Percentiles rank a stretch among this genome's conserved stretches.
These are phyloP conservation scores for Stegophylla sp. DNA, from an alignment of 2,888 invertebrate species.

Conservation along the genomic window DNA sequence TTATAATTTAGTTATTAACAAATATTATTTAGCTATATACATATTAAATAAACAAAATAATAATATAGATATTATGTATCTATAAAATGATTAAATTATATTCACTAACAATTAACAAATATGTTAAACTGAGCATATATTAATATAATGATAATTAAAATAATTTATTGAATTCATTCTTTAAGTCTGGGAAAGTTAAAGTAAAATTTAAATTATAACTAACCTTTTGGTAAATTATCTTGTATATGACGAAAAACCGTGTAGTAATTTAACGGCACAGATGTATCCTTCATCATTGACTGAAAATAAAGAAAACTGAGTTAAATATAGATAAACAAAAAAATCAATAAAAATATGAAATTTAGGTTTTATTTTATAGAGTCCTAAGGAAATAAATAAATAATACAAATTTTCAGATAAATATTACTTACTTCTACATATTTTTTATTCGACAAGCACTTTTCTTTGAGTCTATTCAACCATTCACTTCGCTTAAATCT, in stretches of 20 bases:
- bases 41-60: too few relatives aligned
- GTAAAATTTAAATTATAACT: conserved; percentile 36
- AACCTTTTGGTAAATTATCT: conserved; percentile 73
- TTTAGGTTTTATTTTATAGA: not conserved
- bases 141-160: too few relatives aligned
- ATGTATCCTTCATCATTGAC: conserved; percentile 74
- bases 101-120: too few relatives aligned
- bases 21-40: too few relatives aligned
- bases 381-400: too few relatives aligned
- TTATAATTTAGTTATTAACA: too few relatives aligned
- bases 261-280: conserved; percentile 89
- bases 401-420: not conserved
- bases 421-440: conserved; percentile 70
- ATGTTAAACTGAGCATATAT: too few relatives aligned
- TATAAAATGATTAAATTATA: too few relatives aligned
- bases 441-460: conserved; percentile 76
- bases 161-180: too few relatives aligned
- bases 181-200: too few relatives aligned
- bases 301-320: conserved; percentile 63
- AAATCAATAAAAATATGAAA: not conserved
- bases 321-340: conserved; percentile 21
- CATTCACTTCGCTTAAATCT: conserved; percentile 70
- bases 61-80: too few relatives aligned
- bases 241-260: conserved; percentile 87
- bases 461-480: conserved; percentile 78